Base-by-base conservation (phyloP, 2,888 invertebrate genomes). In the Cantharis lateralis region DNA sequence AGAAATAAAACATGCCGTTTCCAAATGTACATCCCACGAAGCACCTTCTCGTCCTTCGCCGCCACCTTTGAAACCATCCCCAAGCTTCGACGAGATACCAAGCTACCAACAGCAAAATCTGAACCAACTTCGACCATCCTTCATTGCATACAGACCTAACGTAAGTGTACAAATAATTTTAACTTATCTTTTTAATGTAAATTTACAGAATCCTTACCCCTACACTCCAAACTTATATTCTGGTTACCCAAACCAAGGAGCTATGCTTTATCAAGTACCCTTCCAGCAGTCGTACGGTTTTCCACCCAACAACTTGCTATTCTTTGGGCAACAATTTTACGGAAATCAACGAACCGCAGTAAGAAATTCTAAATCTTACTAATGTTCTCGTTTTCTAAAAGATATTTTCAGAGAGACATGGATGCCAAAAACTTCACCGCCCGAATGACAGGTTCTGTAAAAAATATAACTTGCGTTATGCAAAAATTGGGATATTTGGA, bases 391-490 rank as follows among this genome's bases (percentile, higher is more conserved):
- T n/a, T n/a, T n/a, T n/a, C 15, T 61, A 20, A 48, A 26, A 13
- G 16, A 2, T 1, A 72, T 79, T 84, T 87, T 63, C 86, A 93
- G 92, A 90, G 93, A 66, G 91, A 92, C 75, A 88, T 93, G 85
- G 92, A 92, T 81, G 87, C 92, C 10, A 90, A 90, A 80, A 90
- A 90, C 13, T 87, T 92, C 81, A 90, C 91, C 5, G 89, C 90
- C 0, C 87, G 89, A 10, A 87, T 90, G 79, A 88, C 89, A 15
- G 90, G 90, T 3, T 90, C 90, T 81, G 89, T 91, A 1, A 88
- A 89, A 79, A 93, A 93, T 87, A 91, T 93, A 20, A 93, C 93
- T 0, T 93, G 93, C 85, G 92, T 93, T 61, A 93, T 93, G 93
- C 93, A 93, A 84, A 93, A 93, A 84, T 89, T 93, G 0, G 93